phyloP scores from a whole-genome alignment of 1,140 invertebrate species.

The Trachymyrmex cornetzi region DNA sequence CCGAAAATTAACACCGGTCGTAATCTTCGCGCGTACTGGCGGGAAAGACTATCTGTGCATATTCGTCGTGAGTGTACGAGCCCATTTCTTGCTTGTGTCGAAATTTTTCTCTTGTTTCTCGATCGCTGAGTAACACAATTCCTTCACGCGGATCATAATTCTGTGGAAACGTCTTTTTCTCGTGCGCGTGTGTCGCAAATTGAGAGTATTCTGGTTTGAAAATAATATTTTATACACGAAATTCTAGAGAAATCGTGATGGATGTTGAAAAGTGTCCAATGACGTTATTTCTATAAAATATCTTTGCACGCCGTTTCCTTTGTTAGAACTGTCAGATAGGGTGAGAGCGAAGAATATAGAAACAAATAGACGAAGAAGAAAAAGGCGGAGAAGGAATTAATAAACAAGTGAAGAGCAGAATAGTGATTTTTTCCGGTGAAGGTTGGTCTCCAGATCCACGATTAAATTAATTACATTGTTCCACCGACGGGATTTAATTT shows the following conservation, averaged over 20 bases:
- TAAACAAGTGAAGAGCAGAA: conserved; percentile 2
- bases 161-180: not conserved
- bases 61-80: conserved; percentile 28
- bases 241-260: conserved; percentile 8
- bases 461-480: conserved; percentile 58
- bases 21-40: conserved; percentile 65
- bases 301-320: not conserved
- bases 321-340: not conserved
- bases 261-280: conserved; percentile 26
- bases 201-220: not conserved
- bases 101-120: not conserved
- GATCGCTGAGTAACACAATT: conserved; percentile 12
- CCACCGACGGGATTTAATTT: conserved; percentile 33
- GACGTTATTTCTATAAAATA: not conserved
- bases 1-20: conserved; percentile 68
- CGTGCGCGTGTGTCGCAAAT: not conserved
- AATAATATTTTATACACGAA: conserved; percentile 2
- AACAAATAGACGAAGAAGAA: not conserved
- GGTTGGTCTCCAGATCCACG: conserved; percentile 21
- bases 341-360: conserved; percentile 2
- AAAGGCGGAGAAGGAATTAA: conserved; percentile 2
- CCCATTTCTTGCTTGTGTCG: not conserved
- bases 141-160: not conserved
- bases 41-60: conserved; percentile 67
- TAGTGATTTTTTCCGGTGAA: not conserved